phyloP scores from a whole-genome alignment of 2,888 invertebrate genomes.

The Acrocyrtus sp. region DNA sequence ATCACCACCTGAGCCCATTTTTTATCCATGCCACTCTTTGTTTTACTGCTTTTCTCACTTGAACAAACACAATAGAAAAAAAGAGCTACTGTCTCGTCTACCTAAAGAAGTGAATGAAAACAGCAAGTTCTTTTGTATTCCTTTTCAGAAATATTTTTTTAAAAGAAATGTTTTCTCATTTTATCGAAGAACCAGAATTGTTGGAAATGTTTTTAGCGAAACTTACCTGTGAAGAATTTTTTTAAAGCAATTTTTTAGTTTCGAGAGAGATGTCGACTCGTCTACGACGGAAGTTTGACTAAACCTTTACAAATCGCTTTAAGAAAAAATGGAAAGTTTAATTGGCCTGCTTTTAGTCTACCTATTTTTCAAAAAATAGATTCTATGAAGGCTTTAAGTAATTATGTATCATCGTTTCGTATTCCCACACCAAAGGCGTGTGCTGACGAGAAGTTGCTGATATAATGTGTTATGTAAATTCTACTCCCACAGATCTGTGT shows the following conservation, averaged over 20 bases:
- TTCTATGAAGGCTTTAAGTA: neutral
- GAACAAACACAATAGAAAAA: conserved; percentile 35
- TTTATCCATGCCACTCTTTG: conserved; percentile 6
- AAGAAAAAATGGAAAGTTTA: conserved; percentile 52
- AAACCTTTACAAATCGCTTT: conserved; percentile 26
- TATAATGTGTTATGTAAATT: too few species aligned
- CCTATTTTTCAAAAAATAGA: neutral
- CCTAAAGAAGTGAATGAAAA: too few species aligned
- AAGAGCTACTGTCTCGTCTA: too few species aligned
- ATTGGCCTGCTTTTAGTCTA: conserved; percentile 31
- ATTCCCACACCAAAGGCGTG: conserved; percentile 4
- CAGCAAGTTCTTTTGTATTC: too few species aligned
- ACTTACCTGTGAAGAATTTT: too few species aligned
- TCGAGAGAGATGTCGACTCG: conserved; percentile 19
- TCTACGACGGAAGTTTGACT: conserved; percentile 45
- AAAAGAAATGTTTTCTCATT: too few species aligned
- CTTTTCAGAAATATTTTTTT: too few species aligned
- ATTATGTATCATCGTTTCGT: neutral
- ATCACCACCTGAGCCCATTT: conserved; percentile 13
- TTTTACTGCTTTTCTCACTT: conserved; percentile 33
- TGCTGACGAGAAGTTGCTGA: too few species aligned
- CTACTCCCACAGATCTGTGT: too few species aligned
- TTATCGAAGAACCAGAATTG: too few species aligned
- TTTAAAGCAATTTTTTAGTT: too few species aligned
- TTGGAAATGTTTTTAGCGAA: too few species aligned